phyloP scores from a whole-genome alignment of 2,888 invertebrate species.

The Diarsia rubi region DNA sequence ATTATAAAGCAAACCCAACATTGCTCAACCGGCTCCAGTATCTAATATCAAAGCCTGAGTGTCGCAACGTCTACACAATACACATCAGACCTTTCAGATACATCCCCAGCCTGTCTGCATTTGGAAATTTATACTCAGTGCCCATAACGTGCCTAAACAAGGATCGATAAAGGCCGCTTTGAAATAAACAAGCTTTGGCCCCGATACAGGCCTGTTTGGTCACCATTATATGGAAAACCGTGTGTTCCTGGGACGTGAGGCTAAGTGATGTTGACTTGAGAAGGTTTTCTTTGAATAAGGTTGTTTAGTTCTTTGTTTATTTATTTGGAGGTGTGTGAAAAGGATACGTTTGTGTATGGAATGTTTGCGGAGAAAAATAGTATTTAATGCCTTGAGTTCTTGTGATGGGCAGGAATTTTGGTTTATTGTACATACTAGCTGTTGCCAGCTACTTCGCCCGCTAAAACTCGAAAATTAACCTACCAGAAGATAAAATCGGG shows the following conservation, averaged over 20 bases:
- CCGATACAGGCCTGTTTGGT: slow-evolving; percentile 41
- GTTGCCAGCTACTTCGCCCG: no score
- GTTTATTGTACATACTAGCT: no score
- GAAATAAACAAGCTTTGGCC: slow-evolving; percentile 58
- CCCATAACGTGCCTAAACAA: slow-evolving; percentile 46
- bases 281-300: slow-evolving; percentile 15
- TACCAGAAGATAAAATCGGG: no score
- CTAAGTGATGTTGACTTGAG: slow-evolving; percentile 9
- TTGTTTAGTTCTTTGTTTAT: slow-evolving; percentile 13
- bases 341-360: not conserved
- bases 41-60: slow-evolving; percentile 27
- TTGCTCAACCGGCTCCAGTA: slow-evolving; percentile 26
- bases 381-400: no score
- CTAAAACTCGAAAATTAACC: no score
- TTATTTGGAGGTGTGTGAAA: not conserved
- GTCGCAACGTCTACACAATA: slow-evolving; percentile 4
- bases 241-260: slow-evolving; percentile 43
- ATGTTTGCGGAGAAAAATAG: not conserved
- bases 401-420: no score
- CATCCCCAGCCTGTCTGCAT: slow-evolving; percentile 47
- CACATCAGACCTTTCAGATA: slow-evolving; percentile 43
- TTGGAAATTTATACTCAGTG: slow-evolving; percentile 61
- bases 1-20: slow-evolving; percentile 2
- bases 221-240: slow-evolving; percentile 57
- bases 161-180: slow-evolving; percentile 55